Base-by-base conservation (phyloP, 2,888 invertebrate species). In the Synanthedon myopaeformis region DNA sequence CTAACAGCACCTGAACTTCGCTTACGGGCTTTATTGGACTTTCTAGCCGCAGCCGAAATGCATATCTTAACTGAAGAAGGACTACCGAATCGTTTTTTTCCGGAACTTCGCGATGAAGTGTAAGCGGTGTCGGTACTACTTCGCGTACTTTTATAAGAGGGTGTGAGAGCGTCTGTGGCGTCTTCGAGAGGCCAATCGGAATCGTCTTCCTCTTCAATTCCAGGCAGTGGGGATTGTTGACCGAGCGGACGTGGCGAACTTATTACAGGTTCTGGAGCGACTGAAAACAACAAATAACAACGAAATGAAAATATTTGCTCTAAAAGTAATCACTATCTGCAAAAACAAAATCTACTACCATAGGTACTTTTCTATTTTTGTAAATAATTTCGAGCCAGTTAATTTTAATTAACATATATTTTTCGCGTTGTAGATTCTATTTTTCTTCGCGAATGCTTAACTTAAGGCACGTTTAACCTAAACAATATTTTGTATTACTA, bases 121-220 rank as follows among this genome's bases (percentile, higher is more conserved):
- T 74, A 89, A 53, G 74, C 89, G 59, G 86, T 89, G 65, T 87
- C 88, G 49, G 83, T 87, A 62, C 86, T 89, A 66, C 88, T 89
- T 64, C 75, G 78, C 11, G 84, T 85, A 57, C 89, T 89, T 63
- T 86, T 89, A 63, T 87, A 89, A 19, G 86, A 88, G 41, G 87
- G 88, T 53, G 88, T 84, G 53, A 85, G 72, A 3, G 87, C 81
- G 67, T 88, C 88, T 10, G 88, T 85, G 45, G 87, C 81, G 78
- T 89, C 84, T 63, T 87, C 86, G 56, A 88, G 75, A 49, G 88
- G 89, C 79, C 85, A 86, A 69, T 90, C 90, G 55, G 91, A 90
- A 73, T 93, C 92, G 80, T 94, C 94, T 77, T 94, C 94, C 74
- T 94, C 94, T 73, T 93, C 93, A 61, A 94, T 94, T 67, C 94